phyloP scores from a whole-genome alignment of 2,113 vertebrate species.

The Greenwoodochromis staneri region DNA sequence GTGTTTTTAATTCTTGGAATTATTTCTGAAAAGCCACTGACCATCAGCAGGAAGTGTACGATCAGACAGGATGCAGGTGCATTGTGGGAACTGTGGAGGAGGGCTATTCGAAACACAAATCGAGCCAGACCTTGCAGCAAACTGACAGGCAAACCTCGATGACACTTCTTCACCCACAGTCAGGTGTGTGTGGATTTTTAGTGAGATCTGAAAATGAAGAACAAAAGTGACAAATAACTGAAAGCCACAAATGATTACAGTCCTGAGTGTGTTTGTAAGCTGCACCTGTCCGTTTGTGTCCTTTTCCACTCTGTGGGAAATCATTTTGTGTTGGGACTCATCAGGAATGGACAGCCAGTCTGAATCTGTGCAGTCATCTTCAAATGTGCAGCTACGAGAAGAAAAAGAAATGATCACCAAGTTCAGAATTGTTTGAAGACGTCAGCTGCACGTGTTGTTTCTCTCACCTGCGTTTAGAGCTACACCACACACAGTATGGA shows the following conservation, averaged over 20 bases:
- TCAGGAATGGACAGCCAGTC: conserved; percentile 60
- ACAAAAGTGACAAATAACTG: neutral
- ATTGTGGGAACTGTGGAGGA: conserved; percentile 30
- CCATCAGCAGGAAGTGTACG: conserved; percentile 18
- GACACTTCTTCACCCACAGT: neutral
- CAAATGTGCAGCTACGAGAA: conserved; percentile 53
- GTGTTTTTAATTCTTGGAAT: neutral
- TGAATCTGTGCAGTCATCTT: conserved; percentile 47
- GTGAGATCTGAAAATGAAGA: conserved; percentile 27
- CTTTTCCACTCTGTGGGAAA: conserved; percentile 38
- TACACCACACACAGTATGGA: conserved; percentile 88
- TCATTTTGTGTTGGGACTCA: conserved; percentile 17
- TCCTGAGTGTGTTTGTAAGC: neutral
- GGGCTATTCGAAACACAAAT: neutral
- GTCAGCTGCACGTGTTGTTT: rapidly evolving
- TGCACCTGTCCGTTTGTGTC: conserved; percentile 24
- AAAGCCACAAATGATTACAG: neutral
- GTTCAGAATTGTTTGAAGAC: neutral
- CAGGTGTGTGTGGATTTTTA: conserved; percentile 28
- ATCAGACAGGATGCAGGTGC: conserved; percentile 45
- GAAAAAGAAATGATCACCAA: neutral
- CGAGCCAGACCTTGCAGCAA: neutral
- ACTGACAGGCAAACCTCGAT: conserved; percentile 41
- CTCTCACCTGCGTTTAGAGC: conserved; percentile 36
- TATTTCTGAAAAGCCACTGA: neutral